phyloP scores from a whole-genome alignment of 2,113 vertebrate genomes.

The Naja naja region DNA sequence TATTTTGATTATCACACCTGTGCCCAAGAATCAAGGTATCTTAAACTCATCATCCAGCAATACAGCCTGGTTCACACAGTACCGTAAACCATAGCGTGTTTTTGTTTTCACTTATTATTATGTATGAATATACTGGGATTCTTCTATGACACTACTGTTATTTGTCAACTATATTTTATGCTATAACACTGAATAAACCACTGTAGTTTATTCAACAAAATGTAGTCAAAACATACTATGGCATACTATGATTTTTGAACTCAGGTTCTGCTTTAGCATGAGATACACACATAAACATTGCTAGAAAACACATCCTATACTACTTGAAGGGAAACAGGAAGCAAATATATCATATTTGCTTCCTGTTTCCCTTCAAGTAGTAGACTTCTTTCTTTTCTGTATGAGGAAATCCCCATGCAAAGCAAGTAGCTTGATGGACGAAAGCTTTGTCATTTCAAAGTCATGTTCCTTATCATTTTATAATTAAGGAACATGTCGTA shows the following conservation, averaged over 20 bases:
- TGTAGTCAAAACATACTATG: background rate
- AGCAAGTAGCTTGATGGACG: background rate
- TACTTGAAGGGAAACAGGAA: too few species aligned
- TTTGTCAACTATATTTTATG: background rate
- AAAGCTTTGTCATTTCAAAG: background rate
- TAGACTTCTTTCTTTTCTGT: background rate
- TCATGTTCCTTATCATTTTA: background rate
- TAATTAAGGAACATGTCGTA: background rate
- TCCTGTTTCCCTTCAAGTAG: background rate
- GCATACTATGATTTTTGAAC: background rate
- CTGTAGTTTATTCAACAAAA: background rate
- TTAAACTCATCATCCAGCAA: background rate
- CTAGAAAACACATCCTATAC: background rate
- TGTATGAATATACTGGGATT: background rate
- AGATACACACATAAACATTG: too few species aligned
- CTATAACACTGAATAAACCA: background rate
- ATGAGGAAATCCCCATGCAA: rapidly evolving
- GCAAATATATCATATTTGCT: too few species aligned
- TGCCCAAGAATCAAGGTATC: background rate
- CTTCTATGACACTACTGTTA: background rate
- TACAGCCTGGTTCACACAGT: background rate
- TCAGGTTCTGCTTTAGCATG: background rate
- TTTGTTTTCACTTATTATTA: background rate
- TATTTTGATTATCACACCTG: background rate
- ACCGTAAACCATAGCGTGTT: background rate